phyloP scores from a whole-genome alignment of 2,888 invertebrate species.

The Nomada fucata region DNA sequence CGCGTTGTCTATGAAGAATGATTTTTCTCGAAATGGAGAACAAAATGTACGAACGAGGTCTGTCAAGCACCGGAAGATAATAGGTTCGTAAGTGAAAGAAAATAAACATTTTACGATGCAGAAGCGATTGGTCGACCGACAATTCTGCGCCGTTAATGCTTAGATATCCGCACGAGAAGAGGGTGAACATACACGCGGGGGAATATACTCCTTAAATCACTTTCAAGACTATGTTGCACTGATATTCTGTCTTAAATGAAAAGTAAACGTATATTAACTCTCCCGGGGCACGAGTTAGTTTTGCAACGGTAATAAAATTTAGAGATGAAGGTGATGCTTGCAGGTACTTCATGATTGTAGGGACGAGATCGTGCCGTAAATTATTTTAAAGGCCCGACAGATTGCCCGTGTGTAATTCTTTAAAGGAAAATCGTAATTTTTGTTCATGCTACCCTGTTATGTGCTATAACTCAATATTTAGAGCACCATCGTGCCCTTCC shows the following conservation, averaged over 20 bases:
- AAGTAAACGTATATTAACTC: constrained; percentile 42
- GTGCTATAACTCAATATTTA: constrained; percentile 7
- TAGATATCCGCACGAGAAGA: neutral
- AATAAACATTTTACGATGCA: constrained; percentile 8
- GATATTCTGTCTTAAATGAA: constrained; percentile 39
- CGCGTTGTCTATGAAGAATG: no score
- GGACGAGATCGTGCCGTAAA: constrained; percentile 52
- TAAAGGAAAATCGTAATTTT: constrained; percentile 44
- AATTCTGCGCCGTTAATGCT: constrained; percentile 4
- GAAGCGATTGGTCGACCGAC: neutral
- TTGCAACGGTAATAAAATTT: constrained; percentile 52
- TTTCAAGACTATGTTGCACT: constrained; percentile 36
- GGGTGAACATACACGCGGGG: neutral
- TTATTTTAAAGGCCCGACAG: constrained; percentile 53
- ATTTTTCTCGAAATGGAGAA: no score
- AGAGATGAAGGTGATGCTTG: constrained; percentile 47
- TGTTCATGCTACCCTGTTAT: constrained; percentile 4
- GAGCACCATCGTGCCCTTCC: no score
- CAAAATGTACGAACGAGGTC: no score
- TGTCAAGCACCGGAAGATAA: neutral
- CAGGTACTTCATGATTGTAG: constrained; percentile 48
- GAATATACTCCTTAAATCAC: constrained; percentile 35
- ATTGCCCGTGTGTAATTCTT: constrained; percentile 27
- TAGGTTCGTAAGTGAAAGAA: neutral
- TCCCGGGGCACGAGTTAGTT: constrained; percentile 38